phyloP scores from a whole-genome alignment of 2,113 vertebrate genomes.

The Menidia beryllina region DNA sequence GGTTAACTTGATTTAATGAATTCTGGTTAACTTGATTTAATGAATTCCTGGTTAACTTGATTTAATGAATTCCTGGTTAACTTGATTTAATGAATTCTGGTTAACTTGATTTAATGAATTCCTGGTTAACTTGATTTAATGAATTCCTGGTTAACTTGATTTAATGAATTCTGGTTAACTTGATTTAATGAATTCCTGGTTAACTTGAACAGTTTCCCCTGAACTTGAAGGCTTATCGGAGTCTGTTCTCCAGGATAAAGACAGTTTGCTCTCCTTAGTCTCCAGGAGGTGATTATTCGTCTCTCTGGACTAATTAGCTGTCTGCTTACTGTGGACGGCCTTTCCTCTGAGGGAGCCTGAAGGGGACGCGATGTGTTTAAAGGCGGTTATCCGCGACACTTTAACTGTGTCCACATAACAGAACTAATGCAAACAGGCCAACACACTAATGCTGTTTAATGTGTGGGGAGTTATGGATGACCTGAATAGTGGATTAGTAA shows the following conservation, averaged over 20 bases:
- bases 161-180: no score
- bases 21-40: no score
- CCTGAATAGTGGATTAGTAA: no score
- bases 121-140: no score
- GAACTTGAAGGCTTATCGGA: not conserved
- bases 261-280: not conserved
- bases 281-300: not conserved
- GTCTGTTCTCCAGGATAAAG: not conserved
- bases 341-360: not conserved
- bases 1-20: no score
- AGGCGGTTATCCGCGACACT: not conserved
- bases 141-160: no score
- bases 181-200: no score
- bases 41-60: no score
- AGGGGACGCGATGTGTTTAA: not conserved
- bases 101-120: no score
- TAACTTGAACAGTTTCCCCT: no score
- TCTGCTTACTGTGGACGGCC: not conserved
- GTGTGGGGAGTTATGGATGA: not conserved
- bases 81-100: no score
- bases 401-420: not conserved
- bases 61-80: no score
- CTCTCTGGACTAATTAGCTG: not conserved
- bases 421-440: not conserved
- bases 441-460: not conserved